Base-by-base conservation (phyloP, 2,888 invertebrate genomes). In the Hypolimnas misippus region DNA sequence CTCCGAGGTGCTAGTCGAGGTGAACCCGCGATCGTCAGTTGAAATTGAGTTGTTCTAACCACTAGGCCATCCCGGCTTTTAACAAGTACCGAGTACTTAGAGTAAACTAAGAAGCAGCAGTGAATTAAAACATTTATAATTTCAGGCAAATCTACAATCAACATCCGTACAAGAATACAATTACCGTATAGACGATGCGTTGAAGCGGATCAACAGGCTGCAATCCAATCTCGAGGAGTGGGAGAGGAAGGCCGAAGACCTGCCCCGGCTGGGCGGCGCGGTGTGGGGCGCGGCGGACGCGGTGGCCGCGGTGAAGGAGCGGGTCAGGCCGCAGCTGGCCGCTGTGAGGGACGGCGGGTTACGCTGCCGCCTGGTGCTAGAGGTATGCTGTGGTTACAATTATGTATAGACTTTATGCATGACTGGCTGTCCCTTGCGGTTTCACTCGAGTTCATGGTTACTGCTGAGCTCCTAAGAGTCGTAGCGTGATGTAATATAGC, bases 231-330 rank as follows among this genome's bases (percentile, higher is more conserved):
- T 80, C n/a, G 86, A 74, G 60, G 75, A 67, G 51, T 93, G 81
- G 89, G 89, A 81, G 71, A 76, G 76, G 19, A 86, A 84, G 51
- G 85, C 91, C 0, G 86, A 87, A 0, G 92, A 93, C 55, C 75
- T 94, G 16, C 82, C 87, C 4, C 81, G 81, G 4, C 81, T 93
- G 16, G 88, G 93, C 0, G 86, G 87, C 44, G 79, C 82, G 0
- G 91, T 94, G 55, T 89, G 92, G 76, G 82, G 79, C 16, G 84
- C 93, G 16, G 84, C 91, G 2, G 92, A 93, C 7, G 77, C 85
- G 0, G 89, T 94, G 0, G 87, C 86, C 3, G 92, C 89, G 0
- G 88, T 93, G 44, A 83, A 93, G 12, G 78, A 83, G n/a, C 81
- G 89, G 2, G 90, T 93, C 16, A 81, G 89, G 54, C 87, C 88